Percentiles rank a stretch among this genome's conserved stretches.
Conservation (phyloP, 2,888 invertebrate genomes). For the Cantharis flavilabris region DNA sequence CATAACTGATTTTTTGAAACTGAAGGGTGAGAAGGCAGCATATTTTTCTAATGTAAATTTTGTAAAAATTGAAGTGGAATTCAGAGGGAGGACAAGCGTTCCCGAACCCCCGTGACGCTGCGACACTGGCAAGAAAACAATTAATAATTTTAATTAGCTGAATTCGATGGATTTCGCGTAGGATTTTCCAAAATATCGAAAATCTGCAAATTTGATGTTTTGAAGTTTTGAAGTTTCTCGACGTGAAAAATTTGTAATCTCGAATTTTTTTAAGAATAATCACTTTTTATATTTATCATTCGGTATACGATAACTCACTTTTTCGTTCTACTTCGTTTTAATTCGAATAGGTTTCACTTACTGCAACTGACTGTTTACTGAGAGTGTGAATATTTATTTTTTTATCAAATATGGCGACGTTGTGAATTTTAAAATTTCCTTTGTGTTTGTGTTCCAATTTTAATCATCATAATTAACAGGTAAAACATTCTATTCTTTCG, state of each 20-base stretch:
- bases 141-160: too few species aligned
- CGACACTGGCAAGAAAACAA: too few species aligned
- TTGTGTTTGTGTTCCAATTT: not conserved
- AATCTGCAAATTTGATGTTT: too few species aligned
- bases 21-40: too few species aligned
- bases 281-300: not conserved
- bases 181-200: not conserved
- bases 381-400: too few species aligned
- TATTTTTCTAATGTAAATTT: too few species aligned
- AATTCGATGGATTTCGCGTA: not conserved
- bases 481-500: not conserved
- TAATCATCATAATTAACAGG: not conserved
- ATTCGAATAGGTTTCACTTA: not conserved
- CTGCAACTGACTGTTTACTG: too few species aligned
- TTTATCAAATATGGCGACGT: not conserved
- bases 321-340: not conserved
- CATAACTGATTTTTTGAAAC: not conserved
- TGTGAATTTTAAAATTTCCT: not conserved
- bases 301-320: not conserved
- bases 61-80: too few species aligned
- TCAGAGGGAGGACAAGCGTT: not conserved
- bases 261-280: not conserved
- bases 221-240: too few species aligned
- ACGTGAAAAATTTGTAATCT: not conserved
- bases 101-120: too few species aligned